A percentile compares a stretch with the other conserved stretches of the same genome.
Evolutionary conservation across 2,797 vertebrate species (phyloP).

Genomic region (Gallirallus australis): DNA sequence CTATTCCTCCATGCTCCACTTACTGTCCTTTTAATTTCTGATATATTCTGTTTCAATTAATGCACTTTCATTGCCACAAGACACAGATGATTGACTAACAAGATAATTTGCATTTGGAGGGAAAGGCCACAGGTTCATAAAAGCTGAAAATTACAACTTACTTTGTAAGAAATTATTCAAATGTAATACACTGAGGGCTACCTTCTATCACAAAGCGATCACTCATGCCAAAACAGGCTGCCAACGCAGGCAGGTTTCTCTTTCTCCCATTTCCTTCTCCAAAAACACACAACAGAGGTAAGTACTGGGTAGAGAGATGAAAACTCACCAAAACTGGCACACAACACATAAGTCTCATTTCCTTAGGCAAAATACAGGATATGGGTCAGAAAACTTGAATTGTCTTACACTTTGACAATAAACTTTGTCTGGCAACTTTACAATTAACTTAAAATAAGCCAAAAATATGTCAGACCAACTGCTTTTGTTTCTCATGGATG

Average conservation of each 20-base stretch:
- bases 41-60: slow-evolving; percentile 10
- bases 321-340: not conserved
- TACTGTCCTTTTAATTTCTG: slow-evolving; percentile 4
- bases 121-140: not conserved
- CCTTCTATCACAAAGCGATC: not conserved
- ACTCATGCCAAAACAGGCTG: not conserved
- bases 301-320: not conserved
- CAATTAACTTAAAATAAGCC: slow-evolving; percentile 48
- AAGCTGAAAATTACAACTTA: not conserved
- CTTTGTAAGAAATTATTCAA: not conserved
- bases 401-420: slow-evolving; percentile 20
- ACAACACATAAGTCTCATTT: not conserved
- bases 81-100: not conserved
- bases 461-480: slow-evolving; percentile 43
- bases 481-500: slow-evolving; percentile 50
- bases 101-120: not conserved
- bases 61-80: not conserved
- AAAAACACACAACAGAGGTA: fast-evolving
- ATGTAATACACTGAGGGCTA: not conserved
- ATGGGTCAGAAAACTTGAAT: slow-evolving; percentile 35
- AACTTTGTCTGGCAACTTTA: slow-evolving; percentile 13
- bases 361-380: slow-evolving; percentile 37
- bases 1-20: slow-evolving; percentile 18
- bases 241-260: not conserved
- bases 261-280: not conserved